Conservation (phyloP, 2,113 vertebrate genomes). For the Cinclus cinclus region DNA sequence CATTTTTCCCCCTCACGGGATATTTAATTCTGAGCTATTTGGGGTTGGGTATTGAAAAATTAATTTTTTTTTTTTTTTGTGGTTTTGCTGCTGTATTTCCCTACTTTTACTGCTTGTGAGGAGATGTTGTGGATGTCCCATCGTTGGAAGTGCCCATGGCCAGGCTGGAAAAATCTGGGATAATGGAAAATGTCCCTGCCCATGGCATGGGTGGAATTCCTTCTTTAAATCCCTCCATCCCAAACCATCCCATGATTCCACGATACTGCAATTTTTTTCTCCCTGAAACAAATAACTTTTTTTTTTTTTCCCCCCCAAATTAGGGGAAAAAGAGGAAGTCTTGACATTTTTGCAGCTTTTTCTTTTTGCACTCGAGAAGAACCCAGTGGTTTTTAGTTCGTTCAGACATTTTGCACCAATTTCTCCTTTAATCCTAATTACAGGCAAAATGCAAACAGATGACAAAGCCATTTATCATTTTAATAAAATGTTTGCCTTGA, state of each 20-base stretch:
- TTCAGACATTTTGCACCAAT: not conserved
- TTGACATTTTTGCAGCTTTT: not conserved
- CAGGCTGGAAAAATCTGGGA: not conserved
- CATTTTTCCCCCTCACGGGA: not conserved
- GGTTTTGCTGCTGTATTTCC: not conserved
- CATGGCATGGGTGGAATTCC: not conserved
- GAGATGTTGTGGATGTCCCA: not conserved
- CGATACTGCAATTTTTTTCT: not conserved
- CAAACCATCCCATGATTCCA: not conserved
- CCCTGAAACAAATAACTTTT: not conserved
- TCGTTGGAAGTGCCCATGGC: not conserved
- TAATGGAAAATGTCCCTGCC: not conserved
- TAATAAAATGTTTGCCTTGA: not conserved
- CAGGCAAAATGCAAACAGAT: not conserved
- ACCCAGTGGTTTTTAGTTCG: not conserved
- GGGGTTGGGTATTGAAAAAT: not conserved
- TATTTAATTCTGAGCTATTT: not conserved
- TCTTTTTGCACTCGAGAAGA: not conserved
- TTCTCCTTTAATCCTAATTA: not conserved
- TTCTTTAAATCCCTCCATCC: not conserved
- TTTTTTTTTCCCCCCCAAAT: not conserved
- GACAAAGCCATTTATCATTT: conserved; percentile 4
- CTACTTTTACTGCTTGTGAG: not conserved
- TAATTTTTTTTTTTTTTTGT: fast-evolving
- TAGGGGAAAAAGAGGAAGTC: not conserved